Evolutionary conservation across 2,888 invertebrate genomes (phyloP).

Genomic region (Luperina testacea): DNA sequence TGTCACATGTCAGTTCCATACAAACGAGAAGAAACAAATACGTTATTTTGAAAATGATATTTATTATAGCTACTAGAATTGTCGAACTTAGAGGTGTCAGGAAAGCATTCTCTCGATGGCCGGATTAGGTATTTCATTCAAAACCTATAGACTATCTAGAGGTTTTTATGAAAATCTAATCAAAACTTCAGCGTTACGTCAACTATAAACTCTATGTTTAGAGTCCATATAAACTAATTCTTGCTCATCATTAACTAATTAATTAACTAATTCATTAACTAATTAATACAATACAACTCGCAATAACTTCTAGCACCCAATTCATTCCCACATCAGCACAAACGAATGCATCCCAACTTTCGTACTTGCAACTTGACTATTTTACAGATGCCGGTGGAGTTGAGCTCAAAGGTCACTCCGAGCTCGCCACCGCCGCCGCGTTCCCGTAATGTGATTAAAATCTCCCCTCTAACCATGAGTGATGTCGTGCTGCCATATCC

Average conservation of each 20-base stretch:
- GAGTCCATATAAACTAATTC: neutral
- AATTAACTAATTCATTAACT: too few relatives aligned
- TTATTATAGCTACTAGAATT: neutral
- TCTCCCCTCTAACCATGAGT: constrained; percentile 65
- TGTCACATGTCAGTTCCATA: neutral
- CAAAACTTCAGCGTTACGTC: neutral
- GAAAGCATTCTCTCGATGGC: neutral
- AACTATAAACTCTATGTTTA: neutral
- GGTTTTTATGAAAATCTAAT: neutral
- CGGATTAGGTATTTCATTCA: too few relatives aligned
- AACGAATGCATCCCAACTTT: constrained; percentile 47
- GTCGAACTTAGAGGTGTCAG: neutral
- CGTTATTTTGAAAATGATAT: too few relatives aligned
- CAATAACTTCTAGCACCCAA: constrained; percentile 26
- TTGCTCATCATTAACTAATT: constrained; percentile 15
- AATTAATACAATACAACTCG: constrained; percentile 24
- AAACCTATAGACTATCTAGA: neutral
- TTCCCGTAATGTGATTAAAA: constrained; percentile 75
- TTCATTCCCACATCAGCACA: constrained; percentile 33
- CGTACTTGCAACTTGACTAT: constrained; percentile 34
- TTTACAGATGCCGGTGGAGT: constrained; percentile 35
- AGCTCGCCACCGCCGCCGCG: constrained; percentile 49
- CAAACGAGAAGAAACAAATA: too few relatives aligned
- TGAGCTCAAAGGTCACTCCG: constrained; percentile 61
- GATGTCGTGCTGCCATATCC: constrained; percentile 59